Percentiles rank a stretch among this genome's conserved stretches.
Evolutionary conservation across 2,113 vertebrate species (phyloP).

Genomic region (Daphoenositta chrysoptera): DNA sequence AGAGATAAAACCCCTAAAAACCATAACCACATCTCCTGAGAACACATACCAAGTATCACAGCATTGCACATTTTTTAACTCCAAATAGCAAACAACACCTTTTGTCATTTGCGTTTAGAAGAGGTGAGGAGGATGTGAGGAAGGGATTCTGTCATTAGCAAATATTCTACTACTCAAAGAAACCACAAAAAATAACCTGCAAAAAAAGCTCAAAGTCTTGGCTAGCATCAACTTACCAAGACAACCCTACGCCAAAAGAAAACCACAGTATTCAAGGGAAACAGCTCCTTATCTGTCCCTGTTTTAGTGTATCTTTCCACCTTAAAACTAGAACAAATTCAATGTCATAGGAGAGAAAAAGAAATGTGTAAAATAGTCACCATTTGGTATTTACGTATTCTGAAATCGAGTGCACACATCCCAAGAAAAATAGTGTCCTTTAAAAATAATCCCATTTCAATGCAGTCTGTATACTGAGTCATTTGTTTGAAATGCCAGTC

Average conservation of each 20-base stretch:
- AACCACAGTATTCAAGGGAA: background rate
- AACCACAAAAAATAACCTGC: background rate
- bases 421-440: background rate
- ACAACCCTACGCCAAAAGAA: background rate
- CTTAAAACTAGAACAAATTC: background rate
- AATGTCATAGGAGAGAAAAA: background rate
- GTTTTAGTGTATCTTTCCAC: background rate
- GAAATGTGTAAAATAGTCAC: background rate
- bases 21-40: background rate
- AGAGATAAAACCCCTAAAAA: background rate
- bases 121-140: background rate
- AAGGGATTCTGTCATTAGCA: background rate
- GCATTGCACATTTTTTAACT: background rate
- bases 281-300: background rate
- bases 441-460: slow-evolving; percentile 20
- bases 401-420: background rate
- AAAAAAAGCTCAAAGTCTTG: background rate
- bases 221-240: background rate
- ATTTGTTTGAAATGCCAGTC: slow-evolving; percentile 29
- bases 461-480: background rate
- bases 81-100: background rate
- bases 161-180: background rate
- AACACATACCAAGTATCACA: fast-evolving
- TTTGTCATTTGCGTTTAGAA: background rate
- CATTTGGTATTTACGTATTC: background rate